Evolutionary conservation across 1,140 invertebrate genomes (phyloP), one percentile per base, ranked within the genome.

Genomic region (Drosophila neocordata): DNA sequence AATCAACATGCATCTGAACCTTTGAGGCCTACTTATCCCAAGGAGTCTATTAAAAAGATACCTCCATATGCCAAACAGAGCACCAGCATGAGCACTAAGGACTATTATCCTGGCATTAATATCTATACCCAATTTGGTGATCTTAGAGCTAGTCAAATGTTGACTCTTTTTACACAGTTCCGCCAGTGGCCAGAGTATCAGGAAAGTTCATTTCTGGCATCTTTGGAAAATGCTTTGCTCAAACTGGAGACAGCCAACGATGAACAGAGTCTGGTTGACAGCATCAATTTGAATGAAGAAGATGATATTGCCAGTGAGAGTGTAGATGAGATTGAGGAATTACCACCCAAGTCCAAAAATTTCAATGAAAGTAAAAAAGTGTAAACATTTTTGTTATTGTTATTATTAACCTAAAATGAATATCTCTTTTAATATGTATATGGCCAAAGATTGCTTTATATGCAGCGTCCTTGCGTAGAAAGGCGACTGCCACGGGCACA

Each of bases 81-180:
- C 53, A 81, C 65, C 5, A 76, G 69, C 0, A 88, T 92, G 65
- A 85, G 59, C 37, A 64, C 35, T 0, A 55, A 53, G 0, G 91
- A 92, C 35, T 82, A 89, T 44, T 92, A 93, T 58, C 92, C 93
- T 9, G 93, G 93, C 37, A 93, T 94, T 66, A 94, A 93, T 12
- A 94, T 95, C 37, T 94, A 93, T 69, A 94, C 94, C 1, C 92
- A 94, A 76, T 95, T 95, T 83, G 93, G 94, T 2, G 93, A 94
- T 73, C 83, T 95, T 0, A 92, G 84, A 51, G 92, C 94, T 12
- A 81, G 91, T 62, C 92, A 95, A 69, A 93, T 94, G 76, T 69
- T 95, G 7, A 93, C 93, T 13, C 76, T 95, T 0, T 95, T 94
- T 63, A 92, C 62, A 8, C 72, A 92, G 62, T 93, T 93, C 62